Percentiles rank a stretch among this genome's conserved stretches.
Evolutionary conservation across 2,888 invertebrate species (phyloP).

Genomic region (Buathra laborator): DNA sequence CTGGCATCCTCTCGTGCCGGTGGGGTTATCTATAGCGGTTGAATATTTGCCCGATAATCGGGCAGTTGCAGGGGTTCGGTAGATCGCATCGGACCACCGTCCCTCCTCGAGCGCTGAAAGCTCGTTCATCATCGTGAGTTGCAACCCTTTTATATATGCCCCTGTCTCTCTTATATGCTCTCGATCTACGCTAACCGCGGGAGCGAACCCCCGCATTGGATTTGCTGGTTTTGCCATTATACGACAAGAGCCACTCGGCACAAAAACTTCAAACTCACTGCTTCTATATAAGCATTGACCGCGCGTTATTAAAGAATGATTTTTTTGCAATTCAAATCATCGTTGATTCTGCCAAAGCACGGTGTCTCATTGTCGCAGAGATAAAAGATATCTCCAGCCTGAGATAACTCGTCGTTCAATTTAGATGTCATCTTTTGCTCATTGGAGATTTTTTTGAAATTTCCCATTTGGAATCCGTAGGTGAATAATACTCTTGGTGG

Average conservation of each 20-base stretch:
- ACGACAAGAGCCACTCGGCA: conserved; percentile 4
- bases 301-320: neutral
- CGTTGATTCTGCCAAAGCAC: neutral
- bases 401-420: too few relatives aligned
- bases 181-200: conserved; percentile 35
- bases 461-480: too few relatives aligned
- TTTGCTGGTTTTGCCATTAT: conserved; percentile 58
- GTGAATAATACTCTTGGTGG: too few relatives aligned
- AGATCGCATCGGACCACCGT: conserved; percentile 56
- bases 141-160: conserved; percentile 38
- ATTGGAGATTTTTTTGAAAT: too few relatives aligned
- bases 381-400: too few relatives aligned
- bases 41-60: conserved; percentile 67
- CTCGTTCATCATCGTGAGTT: conserved; percentile 65
- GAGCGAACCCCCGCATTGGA: conserved; percentile 36
- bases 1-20: conserved; percentile 35
- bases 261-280: conserved; percentile 46
- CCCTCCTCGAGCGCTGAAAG: conserved; percentile 55
- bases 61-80: conserved; percentile 30
- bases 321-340: neutral
- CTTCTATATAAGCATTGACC: neutral
- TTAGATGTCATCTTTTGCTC: too few relatives aligned
- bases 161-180: conserved; percentile 5
- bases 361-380: too few relatives aligned
- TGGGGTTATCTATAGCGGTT: conserved; percentile 46